Evolutionary conservation across 2,888 invertebrate genomes (phyloP).

Genomic region (Lampropteryx suffumata): DNA sequence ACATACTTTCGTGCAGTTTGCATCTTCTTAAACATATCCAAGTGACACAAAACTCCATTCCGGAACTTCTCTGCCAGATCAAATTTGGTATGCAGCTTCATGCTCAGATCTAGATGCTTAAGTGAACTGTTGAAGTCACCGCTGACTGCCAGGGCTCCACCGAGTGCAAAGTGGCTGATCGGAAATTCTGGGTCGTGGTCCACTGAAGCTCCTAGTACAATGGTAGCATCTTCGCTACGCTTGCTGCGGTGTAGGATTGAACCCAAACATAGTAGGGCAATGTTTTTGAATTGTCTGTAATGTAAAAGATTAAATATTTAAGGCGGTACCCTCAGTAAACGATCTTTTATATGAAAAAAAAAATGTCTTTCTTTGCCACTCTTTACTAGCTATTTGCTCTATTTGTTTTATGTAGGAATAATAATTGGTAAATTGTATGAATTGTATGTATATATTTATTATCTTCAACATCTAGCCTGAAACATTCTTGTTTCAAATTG

Average conservation of each 20-base stretch:
- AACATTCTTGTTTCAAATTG: too few species aligned
- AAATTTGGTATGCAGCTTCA: constrained; percentile 85
- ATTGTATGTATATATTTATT: too few species aligned
- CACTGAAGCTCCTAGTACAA: constrained; percentile 87
- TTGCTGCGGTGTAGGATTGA: constrained; percentile 87
- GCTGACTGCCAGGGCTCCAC: constrained; percentile 87
- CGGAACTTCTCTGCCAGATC: constrained; percentile 84
- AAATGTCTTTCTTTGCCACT: too few species aligned
- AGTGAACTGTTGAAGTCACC: constrained; percentile 89
- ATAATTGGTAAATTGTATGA: too few species aligned
- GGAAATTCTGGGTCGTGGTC: constrained; percentile 86
- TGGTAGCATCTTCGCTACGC: constrained; percentile 87
- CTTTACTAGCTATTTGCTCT: too few species aligned
- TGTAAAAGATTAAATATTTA: too few species aligned
- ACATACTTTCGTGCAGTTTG: constrained; percentile 85
- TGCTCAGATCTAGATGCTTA: constrained; percentile 81
- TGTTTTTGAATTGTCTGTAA: constrained; percentile 86
- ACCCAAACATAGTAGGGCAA: constrained; percentile 88
- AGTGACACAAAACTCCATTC: constrained; percentile 87
- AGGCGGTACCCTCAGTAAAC: too few species aligned
- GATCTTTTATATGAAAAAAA: too few species aligned
- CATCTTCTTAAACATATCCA: constrained; percentile 84
- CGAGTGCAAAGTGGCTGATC: constrained; percentile 86
- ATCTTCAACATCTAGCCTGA: too few species aligned
- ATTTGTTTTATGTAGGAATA: too few species aligned